Percentiles rank a stretch among this genome's conserved stretches.
Evolutionary conservation across 2,113 vertebrate genomes (phyloP).

Genomic region (Xenus cinereus): DNA sequence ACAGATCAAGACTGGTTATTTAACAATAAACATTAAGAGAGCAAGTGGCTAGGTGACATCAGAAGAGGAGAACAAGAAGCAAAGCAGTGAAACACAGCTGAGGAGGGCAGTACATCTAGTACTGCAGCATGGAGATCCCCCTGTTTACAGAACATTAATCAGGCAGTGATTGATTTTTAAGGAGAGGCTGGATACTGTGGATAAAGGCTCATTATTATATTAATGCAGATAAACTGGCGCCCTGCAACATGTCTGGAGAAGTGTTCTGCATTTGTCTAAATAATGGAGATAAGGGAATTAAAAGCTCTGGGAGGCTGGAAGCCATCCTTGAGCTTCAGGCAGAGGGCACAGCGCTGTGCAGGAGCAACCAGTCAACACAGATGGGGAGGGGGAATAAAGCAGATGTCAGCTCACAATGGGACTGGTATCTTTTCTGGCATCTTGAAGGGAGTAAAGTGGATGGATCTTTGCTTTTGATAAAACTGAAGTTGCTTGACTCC

Average conservation of each 20-base stretch:
- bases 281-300: constrained; percentile 38
- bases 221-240: constrained; percentile 56
- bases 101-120: neutral
- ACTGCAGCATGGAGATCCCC: neutral
- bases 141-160: neutral
- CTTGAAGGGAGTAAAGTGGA: neutral
- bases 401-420: neutral
- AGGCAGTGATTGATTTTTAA: constrained; percentile 1
- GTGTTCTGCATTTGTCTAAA: constrained; percentile 37
- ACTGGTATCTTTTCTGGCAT: neutral
- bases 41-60: neutral
- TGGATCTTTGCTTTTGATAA: neutral
- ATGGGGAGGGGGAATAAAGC: neutral
- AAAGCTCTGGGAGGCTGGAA: constrained; percentile 30
- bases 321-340: neutral
- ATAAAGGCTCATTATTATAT: constrained; percentile 35
- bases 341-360: neutral
- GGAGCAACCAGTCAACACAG: neutral
- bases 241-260: constrained; percentile 46
- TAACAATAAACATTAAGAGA: neutral
- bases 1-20: neutral
- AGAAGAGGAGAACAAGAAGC: neutral
- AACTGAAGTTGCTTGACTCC: neutral
- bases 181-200: neutral
- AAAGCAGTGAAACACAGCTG: neutral